Base-by-base conservation (phyloP, 1,140 invertebrate genomes). In the Tachypleus tridentatus region DNA sequence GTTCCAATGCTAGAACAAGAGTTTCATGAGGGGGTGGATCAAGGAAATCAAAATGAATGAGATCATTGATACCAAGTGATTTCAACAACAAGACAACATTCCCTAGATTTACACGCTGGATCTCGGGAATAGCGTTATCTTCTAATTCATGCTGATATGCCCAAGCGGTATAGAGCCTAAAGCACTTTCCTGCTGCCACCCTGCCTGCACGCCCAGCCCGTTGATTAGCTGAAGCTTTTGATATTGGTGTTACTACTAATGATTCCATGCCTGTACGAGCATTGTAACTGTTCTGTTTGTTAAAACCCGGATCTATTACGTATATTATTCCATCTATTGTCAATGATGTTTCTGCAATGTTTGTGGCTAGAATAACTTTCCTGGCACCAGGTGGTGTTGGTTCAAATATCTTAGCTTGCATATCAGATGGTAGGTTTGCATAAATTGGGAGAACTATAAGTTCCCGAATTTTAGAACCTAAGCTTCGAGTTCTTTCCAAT, bases 241-340 rank as follows among this genome's bases (percentile, higher is more conserved):
- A 98, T 62, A 99, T 96, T 9, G 97, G 97, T 9, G 95, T 93
- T 4, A 99, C 92, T 79, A 97, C 89, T 56, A 99, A 81, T 72
- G 93, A 97, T 75, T 99, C 97, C 91, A 99, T 98, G 66, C 97
- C 94, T 8, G 93, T 97, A 67, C 92, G 82, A 0, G 97, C 93
- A 82, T 99, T 98, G 74, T 97, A 99, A 77, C 96, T 97, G 76
- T 98, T 99, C 80, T 98, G 95, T 77, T 99, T 99, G 57, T 93
- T 94, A 79, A 98, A 99, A 3, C 97, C 97, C 11, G 96, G 94
- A 82, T 99, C 97, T 70, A 99, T 98, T 0, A 99, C 97, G 80
- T 97, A 99, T 60, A 93, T 89, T 68, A 99, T 99, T 71, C 98
- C 98, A 76, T 99, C 97, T 70, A 99, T 99, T 3, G 97, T 99